phyloP scores from a whole-genome alignment of 2,113 vertebrate genomes.

The Prunella fulvescens region DNA sequence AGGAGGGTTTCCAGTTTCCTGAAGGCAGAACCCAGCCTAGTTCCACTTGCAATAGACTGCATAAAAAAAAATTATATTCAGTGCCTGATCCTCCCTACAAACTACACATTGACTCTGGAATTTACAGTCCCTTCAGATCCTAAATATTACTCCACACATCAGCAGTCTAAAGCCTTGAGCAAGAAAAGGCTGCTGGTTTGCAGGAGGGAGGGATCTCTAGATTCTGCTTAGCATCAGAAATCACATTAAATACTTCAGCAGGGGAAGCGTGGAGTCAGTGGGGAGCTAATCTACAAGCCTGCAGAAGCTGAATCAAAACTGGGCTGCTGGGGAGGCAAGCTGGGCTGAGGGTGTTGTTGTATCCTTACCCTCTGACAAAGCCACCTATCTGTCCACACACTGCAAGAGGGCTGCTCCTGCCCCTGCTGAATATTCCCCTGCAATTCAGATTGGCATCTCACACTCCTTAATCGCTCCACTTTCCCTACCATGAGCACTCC shows the following conservation, averaged over 20 bases:
- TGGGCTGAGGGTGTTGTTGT: not conserved
- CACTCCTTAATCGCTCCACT: not conserved
- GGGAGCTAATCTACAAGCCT: slow-evolving; percentile 15
- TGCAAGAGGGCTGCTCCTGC: not conserved
- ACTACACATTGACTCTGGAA: not conserved
- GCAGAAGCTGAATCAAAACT: slow-evolving; percentile 18
- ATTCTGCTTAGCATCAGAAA: slow-evolving; percentile 7
- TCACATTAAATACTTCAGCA: slow-evolving; percentile 17
- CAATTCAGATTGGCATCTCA: not conserved
- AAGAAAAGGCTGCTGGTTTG: not conserved
- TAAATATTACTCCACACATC: not conserved
- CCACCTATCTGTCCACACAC: not conserved
- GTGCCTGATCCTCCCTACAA: not conserved
- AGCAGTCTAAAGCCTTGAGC: not conserved
- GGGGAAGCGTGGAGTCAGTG: not conserved
- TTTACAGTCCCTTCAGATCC: slow-evolving; percentile 8
- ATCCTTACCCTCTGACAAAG: not conserved
- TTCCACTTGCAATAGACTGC: not conserved
- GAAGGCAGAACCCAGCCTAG: not conserved
- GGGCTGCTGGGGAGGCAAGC: not conserved
- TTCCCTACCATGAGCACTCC: not conserved
- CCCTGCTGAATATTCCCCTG: not conserved
- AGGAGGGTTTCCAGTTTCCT: not conserved
- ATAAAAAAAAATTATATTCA: not conserved
- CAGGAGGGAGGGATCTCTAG: not conserved